Evolutionary conservation across 2,888 invertebrate genomes (phyloP).

Genomic region (Troides aeacus): DNA sequence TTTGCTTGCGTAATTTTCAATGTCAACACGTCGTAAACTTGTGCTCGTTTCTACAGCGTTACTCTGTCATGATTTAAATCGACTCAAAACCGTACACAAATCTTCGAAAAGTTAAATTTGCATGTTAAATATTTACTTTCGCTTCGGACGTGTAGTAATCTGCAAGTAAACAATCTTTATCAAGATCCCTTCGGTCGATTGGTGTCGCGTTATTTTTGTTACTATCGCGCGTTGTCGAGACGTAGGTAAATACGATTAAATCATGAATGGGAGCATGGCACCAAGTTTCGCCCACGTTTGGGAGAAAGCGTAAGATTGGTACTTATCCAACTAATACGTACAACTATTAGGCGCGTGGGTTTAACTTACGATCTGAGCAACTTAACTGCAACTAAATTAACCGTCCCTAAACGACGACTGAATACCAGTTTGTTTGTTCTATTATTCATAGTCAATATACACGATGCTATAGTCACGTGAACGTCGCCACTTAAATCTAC

Average conservation of each 20-base stretch:
- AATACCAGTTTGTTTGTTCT: background rate
- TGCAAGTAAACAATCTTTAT: slow-evolving; percentile 74
- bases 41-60: slow-evolving; percentile 24
- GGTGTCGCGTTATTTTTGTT: slow-evolving; percentile 51
- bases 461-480: background rate
- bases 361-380: slow-evolving; percentile 3
- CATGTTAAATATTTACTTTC: slow-evolving; percentile 40
- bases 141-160: slow-evolving; percentile 66
- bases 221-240: slow-evolving; percentile 36
- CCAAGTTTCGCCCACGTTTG: slow-evolving; percentile 59
- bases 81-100: slow-evolving; percentile 6
- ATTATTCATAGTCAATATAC: slow-evolving; percentile 7
- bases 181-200: slow-evolving; percentile 60
- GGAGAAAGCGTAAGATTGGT: slow-evolving; percentile 56
- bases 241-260: slow-evolving; percentile 53
- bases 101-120: slow-evolving; percentile 32
- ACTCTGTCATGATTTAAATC: slow-evolving; percentile 26
- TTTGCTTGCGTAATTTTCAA: slow-evolving; percentile 75
- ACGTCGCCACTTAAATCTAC: slow-evolving; percentile 7
- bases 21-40: slow-evolving; percentile 59
- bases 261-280: slow-evolving; percentile 59
- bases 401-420: background rate
- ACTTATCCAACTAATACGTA: slow-evolving; percentile 23
- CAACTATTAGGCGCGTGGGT: slow-evolving; percentile 24
- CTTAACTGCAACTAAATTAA: slow-evolving; percentile 1